These are phyloP conservation scores for Bolborhynchus lineola DNA, from an alignment of 2,113 vertebrate species.

Conservation along the genomic window DNA sequence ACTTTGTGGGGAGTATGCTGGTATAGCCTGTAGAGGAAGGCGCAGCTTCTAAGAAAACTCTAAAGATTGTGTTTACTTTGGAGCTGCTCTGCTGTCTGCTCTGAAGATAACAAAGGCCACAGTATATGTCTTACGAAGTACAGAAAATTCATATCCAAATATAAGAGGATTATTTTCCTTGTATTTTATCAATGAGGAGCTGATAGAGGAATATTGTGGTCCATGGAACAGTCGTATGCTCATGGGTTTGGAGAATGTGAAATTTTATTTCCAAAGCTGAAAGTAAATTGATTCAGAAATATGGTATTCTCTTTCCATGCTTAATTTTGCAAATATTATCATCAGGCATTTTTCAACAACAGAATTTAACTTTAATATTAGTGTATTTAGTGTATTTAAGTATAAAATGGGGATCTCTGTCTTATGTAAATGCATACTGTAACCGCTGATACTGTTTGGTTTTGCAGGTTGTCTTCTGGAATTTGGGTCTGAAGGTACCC, in stretches of 20 bases:
- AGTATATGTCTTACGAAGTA: not conserved
- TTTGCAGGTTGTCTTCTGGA: conserved; percentile 56
- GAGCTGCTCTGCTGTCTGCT: not conserved
- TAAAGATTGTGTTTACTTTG: not conserved
- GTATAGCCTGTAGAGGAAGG: not conserved
- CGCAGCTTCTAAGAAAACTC: not conserved
- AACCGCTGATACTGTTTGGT: conserved; percentile 32
- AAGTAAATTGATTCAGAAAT: not conserved
- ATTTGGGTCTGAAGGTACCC: conserved; percentile 17
- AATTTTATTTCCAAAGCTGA: not conserved
- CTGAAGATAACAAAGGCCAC: not conserved
- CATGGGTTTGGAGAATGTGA: not conserved
- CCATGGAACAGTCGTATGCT: not conserved
- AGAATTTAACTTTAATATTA: not conserved
- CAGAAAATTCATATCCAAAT: not conserved
- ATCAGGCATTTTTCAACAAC: not conserved
- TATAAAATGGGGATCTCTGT: not conserved
- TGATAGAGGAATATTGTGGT: not conserved
- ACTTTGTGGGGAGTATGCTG: not conserved
- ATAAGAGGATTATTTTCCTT: not conserved
- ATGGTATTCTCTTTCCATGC: not conserved
- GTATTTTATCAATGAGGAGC: not conserved
- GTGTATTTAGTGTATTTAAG: not conserved
- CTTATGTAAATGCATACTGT: not conserved
- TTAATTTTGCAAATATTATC: not conserved